phyloP scores from a whole-genome alignment of 2,888 invertebrate genomes.

The Therioaphis trifolii region DNA sequence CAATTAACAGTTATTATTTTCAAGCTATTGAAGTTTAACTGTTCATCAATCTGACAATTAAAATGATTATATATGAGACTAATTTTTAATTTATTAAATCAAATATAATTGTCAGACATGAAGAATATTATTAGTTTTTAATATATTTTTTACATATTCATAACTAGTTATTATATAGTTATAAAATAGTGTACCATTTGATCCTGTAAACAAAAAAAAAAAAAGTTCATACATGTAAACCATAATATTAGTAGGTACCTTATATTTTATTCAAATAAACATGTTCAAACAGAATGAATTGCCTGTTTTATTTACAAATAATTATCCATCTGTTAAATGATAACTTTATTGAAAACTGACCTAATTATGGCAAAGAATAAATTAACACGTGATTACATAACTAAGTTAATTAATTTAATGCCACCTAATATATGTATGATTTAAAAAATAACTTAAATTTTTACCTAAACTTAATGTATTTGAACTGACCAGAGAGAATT shows the following conservation, averaged over 20 bases:
- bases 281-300: neutral
- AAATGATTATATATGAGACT: neutral
- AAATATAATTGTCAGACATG: constrained; percentile 3
- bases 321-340: neutral
- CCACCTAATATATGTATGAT: neutral
- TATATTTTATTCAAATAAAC: neutral
- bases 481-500: too few relatives aligned
- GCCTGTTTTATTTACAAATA: too few relatives aligned
- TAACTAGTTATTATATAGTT: neutral
- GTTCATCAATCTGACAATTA: neutral
- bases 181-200: too few relatives aligned
- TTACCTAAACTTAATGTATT: too few relatives aligned
- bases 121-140: too few relatives aligned
- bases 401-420: neutral
- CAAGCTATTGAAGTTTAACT: neutral
- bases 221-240: too few relatives aligned
- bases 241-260: too few relatives aligned
- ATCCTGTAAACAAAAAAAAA: too few relatives aligned
- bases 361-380: too few relatives aligned
- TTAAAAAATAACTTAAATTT: too few relatives aligned
- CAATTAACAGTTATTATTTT: neutral
- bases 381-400: too few relatives aligned
- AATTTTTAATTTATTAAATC: neutral
- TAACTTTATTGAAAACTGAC: too few relatives aligned
- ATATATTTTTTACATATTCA: neutral